A percentile compares a stretch with the other conserved stretches of the same genome.
Evolutionary conservation across 2,797 vertebrate species (phyloP).

Genomic region (Decapterus maruadsi): DNA sequence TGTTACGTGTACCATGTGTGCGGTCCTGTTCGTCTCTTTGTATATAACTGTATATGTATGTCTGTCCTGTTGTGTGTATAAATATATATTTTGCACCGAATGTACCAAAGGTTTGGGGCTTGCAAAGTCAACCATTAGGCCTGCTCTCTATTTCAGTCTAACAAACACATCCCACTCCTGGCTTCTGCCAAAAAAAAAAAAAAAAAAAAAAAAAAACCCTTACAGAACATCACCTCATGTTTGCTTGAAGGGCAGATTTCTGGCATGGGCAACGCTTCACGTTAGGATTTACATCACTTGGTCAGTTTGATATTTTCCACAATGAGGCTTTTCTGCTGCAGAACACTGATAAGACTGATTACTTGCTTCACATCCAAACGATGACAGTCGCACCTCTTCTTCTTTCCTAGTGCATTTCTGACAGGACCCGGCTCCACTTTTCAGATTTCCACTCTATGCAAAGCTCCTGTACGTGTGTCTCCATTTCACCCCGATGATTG

Average conservation of each 20-base stretch:
- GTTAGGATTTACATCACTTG: slow-evolving; percentile 37
- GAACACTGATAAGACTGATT: slow-evolving; percentile 45
- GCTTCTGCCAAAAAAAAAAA: slow-evolving; percentile 22
- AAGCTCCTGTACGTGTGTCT: slow-evolving; percentile 83
- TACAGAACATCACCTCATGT: slow-evolving; percentile 57
- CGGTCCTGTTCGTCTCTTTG: slow-evolving; percentile 80
- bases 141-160: slow-evolving; percentile 70
- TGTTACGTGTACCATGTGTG: slow-evolving; percentile 79
- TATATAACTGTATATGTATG: slow-evolving; percentile 87
- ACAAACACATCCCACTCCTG: slow-evolving; percentile 57
- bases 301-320: slow-evolving; percentile 49
- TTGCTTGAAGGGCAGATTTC: slow-evolving; percentile 52
- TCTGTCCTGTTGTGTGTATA: slow-evolving; percentile 86
- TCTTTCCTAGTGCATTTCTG: slow-evolving; percentile 64
- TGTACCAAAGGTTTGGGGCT: slow-evolving; percentile 92
- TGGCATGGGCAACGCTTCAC: slow-evolving; percentile 61
- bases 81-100: slow-evolving; percentile 94
- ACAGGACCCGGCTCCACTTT: slow-evolving; percentile 73
- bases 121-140: slow-evolving; percentile 76
- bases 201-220: background rate
- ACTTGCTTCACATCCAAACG: slow-evolving; percentile 46
- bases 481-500: slow-evolving; percentile 85
- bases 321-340: slow-evolving; percentile 63
- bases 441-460: slow-evolving; percentile 86
- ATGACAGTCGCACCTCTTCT: slow-evolving; percentile 50